Base-by-base conservation (phyloP, 2,888 invertebrate genomes). In the Polyploca ridens region DNA sequence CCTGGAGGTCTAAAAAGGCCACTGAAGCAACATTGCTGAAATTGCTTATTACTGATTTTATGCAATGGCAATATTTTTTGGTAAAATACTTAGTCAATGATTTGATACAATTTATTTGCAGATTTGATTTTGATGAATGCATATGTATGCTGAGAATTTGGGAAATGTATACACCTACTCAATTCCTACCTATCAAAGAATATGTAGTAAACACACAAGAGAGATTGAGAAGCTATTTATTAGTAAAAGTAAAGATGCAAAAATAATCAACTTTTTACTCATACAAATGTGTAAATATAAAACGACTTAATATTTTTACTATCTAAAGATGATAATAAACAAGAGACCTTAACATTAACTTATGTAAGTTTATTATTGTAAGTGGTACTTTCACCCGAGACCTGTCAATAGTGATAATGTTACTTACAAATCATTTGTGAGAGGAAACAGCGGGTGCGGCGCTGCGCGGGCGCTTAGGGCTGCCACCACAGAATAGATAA, bases 391-490 rank as follows among this genome's bases (percentile, higher is more conserved):
- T 54, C 54, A 54, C 54, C 19, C 10, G 49, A 49, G 38, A 10
- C 16, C 19, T 54, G 54, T 54, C 54, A 54, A 54, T 54, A 54
- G 19, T 19, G 54, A 54, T 54, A 54, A 19, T 54, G 54, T 54
- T 54, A 19, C 54, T 10, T 19, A 19, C 54, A 54, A 54, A n/a
- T 54, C 10, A 54, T 54, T 54, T 10, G 54, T 54, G 49, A 49
- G n/a, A 16, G 49, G 49, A 14, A 16, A 8, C 8, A 16, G 46
- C 46, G 46, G 49, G 49, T 16, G 49, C 49, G 49, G 46, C 46
- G 46, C 46, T 4, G 16, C 19, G 54, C 54, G 46, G n/a, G 46
- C 46, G n/a, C 7, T 1, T 35, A 35, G 35, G 35, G 54, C 3
- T 54, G 54, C 0, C 54, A 54, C 35, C 35, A 35, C 7, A 35